phyloP scores from a whole-genome alignment of 2,113 vertebrate genomes.

The Columbina picui region DNA sequence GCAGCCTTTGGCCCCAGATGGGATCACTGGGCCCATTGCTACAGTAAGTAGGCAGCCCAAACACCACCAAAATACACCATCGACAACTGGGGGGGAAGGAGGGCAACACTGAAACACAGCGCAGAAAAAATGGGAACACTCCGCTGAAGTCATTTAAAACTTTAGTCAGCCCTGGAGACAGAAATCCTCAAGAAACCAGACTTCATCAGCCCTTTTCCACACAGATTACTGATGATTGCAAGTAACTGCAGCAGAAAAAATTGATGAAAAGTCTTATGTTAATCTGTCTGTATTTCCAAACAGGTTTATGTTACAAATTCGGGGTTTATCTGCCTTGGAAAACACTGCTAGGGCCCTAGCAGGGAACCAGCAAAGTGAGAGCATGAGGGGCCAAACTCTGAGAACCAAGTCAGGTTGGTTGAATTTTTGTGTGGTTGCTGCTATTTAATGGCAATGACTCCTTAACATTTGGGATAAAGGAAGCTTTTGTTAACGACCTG shows the following conservation, averaged over 20 bases:
- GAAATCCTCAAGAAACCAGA: background rate
- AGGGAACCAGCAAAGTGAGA: background rate
- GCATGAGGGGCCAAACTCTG: accelerated
- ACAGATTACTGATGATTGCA: background rate
- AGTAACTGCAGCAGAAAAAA: background rate
- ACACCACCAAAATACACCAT: background rate
- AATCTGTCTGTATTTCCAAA: background rate
- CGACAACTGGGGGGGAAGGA: background rate
- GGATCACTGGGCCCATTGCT: background rate
- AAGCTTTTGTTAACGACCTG: slow-evolving; percentile 55
- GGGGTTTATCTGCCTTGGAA: background rate
- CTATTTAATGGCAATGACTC: slow-evolving; percentile 10
- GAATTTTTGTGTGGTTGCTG: background rate
- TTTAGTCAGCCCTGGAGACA: background rate
- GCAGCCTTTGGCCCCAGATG: accelerated
- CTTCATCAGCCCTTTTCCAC: background rate
- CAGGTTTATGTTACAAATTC: background rate
- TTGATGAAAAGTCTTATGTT: background rate
- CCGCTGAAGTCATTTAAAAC: background rate
- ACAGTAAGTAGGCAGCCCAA: accelerated
- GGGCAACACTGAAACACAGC: background rate
- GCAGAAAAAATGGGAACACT: background rate
- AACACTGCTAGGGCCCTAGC: background rate
- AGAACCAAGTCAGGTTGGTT: background rate
- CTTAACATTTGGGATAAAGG: slow-evolving; percentile 24